Conservation (phyloP, 1,140 invertebrate species). For the Coenobita brevimanus region DNA sequence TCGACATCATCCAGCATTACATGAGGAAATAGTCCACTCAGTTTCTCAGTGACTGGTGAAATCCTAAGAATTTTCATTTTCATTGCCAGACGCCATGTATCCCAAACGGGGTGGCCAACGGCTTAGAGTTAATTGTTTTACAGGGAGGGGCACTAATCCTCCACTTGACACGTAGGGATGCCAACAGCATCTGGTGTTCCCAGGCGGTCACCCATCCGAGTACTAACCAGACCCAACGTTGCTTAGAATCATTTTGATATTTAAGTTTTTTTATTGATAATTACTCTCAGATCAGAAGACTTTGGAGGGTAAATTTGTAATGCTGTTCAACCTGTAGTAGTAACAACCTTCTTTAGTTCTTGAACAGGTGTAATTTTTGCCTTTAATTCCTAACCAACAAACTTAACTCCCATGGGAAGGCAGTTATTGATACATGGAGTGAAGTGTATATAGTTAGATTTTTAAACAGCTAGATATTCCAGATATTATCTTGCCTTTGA, state of each 20-base stretch:
- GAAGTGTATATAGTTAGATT: constrained; percentile 42
- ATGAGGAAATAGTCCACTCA: constrained; percentile 43
- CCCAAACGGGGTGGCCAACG: too few species aligned
- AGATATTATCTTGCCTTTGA: constrained; percentile 40
- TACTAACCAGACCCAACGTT: too few species aligned
- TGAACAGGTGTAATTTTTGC: constrained; percentile 36
- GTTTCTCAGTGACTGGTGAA: neutral
- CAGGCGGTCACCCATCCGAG: too few species aligned
- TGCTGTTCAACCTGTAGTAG: too few species aligned
- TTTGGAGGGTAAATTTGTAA: too few species aligned
- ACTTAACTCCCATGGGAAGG: constrained; percentile 16
- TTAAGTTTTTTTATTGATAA: neutral
- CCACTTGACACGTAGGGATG: too few species aligned
- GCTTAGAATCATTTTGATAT: neutral
- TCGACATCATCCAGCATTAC: constrained; percentile 82
- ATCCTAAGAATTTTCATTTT: too few species aligned
- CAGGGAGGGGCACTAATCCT: too few species aligned
- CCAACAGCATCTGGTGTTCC: too few species aligned
- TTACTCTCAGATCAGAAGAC: too few species aligned
- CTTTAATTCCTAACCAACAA: constrained; percentile 32
- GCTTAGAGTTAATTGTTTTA: too few species aligned
- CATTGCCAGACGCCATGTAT: too few species aligned
- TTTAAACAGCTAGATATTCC: constrained; percentile 39
- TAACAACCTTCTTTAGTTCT: neutral
- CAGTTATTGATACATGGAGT: constrained; percentile 7